Conservation (phyloP, 2,888 invertebrate genomes). For the Hemithea aestivaria region DNA sequence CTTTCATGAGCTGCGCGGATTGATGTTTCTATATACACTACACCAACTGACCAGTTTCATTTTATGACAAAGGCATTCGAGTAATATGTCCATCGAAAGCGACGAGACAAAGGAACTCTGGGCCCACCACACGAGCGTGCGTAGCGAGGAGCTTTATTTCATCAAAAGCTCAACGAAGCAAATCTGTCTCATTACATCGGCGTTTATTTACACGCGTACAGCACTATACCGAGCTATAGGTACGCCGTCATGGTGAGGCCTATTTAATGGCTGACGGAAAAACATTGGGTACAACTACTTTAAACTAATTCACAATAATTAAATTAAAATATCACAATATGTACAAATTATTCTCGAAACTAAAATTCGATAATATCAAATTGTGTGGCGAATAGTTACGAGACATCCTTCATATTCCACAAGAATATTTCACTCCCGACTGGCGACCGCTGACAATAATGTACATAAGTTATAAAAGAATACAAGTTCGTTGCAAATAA, state of each 20-base stretch:
- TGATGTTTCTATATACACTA: constrained; percentile 43
- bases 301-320: constrained; percentile 70
- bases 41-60: constrained; percentile 35
- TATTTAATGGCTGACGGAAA: constrained; percentile 49
- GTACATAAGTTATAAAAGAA: constrained; percentile 20
- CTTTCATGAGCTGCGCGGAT: constrained; percentile 35
- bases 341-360: constrained; percentile 69
- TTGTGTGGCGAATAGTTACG: constrained; percentile 44
- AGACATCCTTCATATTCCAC: constrained; percentile 33
- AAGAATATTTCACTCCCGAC: constrained; percentile 42
- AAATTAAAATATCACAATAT: constrained; percentile 78
- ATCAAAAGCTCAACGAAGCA: too few relatives aligned
- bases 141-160: constrained; percentile 9
- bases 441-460: constrained; percentile 28
- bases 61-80: constrained; percentile 36
- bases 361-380: constrained; percentile 64
- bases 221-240: too few relatives aligned
- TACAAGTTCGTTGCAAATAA: constrained; percentile 4
- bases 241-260: constrained; percentile 32
- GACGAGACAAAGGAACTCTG: constrained; percentile 26
- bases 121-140: constrained; percentile 1
- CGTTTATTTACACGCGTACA: too few relatives aligned
- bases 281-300: constrained; percentile 55
- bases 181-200: too few relatives aligned
- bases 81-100: constrained; percentile 37